Percentiles rank a stretch among this genome's conserved stretches.
Evolutionary conservation across 2,888 invertebrate genomes (phyloP).

Genomic region (Ichneumoninae sp.): DNA sequence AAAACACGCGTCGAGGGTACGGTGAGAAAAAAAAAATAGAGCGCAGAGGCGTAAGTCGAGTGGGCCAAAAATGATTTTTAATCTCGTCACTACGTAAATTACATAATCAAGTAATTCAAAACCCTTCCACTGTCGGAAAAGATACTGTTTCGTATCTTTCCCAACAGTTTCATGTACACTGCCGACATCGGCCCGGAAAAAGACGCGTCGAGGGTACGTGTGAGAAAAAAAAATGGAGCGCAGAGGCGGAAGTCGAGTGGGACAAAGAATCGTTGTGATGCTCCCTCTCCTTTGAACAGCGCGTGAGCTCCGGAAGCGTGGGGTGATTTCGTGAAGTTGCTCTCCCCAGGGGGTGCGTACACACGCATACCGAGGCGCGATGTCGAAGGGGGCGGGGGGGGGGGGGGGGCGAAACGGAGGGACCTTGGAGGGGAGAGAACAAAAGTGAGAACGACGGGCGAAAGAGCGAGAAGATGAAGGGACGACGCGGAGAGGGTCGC

Average conservation of each 20-base stretch:
- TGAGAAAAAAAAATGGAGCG: slow-evolving; percentile 44
- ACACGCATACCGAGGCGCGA: slow-evolving; percentile 32
- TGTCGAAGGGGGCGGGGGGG: slow-evolving; percentile 8
- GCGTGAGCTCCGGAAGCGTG: slow-evolving; percentile 60
- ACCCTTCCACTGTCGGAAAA: neutral
- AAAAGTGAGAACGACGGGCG: slow-evolving; percentile 24
- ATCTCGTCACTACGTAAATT: neutral
- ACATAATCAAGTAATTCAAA: too few relatives aligned
- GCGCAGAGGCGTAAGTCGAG: slow-evolving; percentile 42
- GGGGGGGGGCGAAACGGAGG: neutral
- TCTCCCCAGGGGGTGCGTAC: slow-evolving; percentile 51
- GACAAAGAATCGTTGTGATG: slow-evolving; percentile 44
- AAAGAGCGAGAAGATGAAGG: slow-evolving; percentile 46
- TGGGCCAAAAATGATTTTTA: slow-evolving; percentile 39
- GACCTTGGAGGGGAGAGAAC: slow-evolving; percentile 24
- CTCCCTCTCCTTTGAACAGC: slow-evolving; percentile 30
- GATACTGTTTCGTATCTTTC: neutral
- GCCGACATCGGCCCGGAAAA: neutral
- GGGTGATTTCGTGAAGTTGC: slow-evolving; percentile 62
- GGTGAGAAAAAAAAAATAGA: slow-evolving; percentile 15
- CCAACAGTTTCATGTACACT: neutral
- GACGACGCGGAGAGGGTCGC: slow-evolving; percentile 61
- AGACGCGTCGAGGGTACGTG: neutral
- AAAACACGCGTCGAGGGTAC: neutral
- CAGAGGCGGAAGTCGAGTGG: slow-evolving; percentile 50